Conservation (phyloP, 2,888 invertebrate genomes). For the Pseudeuparius sepicola region DNA sequence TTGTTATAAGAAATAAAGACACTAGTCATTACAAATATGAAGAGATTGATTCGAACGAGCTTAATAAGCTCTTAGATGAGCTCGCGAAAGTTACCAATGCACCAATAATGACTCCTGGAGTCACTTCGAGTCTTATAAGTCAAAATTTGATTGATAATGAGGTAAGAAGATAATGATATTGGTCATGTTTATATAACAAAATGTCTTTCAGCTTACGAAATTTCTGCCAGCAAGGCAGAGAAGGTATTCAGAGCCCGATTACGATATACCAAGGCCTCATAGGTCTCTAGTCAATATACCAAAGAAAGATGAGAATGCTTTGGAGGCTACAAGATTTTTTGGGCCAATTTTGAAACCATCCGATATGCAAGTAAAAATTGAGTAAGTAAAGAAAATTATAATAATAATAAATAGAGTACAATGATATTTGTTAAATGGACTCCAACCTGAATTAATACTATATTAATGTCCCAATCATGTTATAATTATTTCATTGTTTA, state of each 20-base stretch:
- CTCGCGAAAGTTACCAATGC: constrained; percentile 37
- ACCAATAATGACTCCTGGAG: constrained; percentile 36
- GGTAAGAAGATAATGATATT: no score
- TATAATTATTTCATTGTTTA: no score
- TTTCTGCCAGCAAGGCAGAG: constrained; percentile 31
- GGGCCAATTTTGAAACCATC: constrained; percentile 30
- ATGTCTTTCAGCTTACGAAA: constrained; percentile 34
- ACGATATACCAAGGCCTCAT: constrained; percentile 42
- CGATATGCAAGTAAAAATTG: no score
- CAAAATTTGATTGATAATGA: constrained; percentile 31
- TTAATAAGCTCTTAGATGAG: constrained; percentile 34
- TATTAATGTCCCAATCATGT: no score
- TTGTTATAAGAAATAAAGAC: constrained; percentile 19
- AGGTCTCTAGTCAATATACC: constrained; percentile 29
- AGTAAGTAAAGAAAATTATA: no score
- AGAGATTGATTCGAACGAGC: constrained; percentile 31
- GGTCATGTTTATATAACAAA: no score
- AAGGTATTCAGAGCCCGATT: constrained; percentile 39
- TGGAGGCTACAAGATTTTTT: constrained; percentile 36
- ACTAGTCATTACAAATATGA: constrained; percentile 4
- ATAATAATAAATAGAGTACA: no score
- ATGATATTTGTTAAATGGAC: no score
- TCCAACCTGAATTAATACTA: no score
- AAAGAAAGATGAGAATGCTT: constrained; percentile 25
- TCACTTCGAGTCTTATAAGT: constrained; percentile 34